A percentile compares a stretch with the other conserved stretches of the same genome.
phyloP scores from a whole-genome alignment of 2,888 invertebrate genomes.

The Micropterix aruncella region DNA sequence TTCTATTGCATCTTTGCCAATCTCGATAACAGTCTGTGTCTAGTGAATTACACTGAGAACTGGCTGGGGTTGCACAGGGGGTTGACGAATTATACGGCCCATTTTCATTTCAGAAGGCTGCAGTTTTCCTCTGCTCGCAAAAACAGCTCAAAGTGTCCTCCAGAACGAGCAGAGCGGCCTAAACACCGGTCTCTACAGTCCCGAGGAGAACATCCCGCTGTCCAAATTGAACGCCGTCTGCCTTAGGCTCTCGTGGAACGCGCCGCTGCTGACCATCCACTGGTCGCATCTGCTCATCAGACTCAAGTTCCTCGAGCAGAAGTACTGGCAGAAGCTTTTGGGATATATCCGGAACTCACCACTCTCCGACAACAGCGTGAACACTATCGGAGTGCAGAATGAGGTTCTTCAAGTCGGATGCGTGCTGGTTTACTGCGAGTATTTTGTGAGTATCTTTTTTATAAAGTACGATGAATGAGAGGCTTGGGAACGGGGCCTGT shows the following conservation, averaged over 20 bases:
- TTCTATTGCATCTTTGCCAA: too few relatives aligned
- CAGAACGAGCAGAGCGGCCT: constrained; percentile 35
- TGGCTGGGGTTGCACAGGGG: too few relatives aligned
- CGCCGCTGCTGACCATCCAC: constrained; percentile 56
- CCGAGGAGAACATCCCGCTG: constrained; percentile 37
- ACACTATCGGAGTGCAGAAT: constrained; percentile 33
- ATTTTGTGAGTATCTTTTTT: constrained; percentile 61
- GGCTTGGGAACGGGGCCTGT: too few relatives aligned
- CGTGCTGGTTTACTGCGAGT: constrained; percentile 63
- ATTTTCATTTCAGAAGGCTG: constrained; percentile 27
- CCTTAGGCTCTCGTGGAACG: constrained; percentile 33
- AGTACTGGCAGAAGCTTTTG: constrained; percentile 54
- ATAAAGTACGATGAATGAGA: too few relatives aligned
- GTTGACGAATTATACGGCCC: too few relatives aligned
- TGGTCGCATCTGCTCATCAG: constrained; percentile 69
- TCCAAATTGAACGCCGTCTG: constrained; percentile 42
- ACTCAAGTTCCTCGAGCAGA: constrained; percentile 52
- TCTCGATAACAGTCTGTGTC: too few relatives aligned
- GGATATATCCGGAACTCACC: constrained; percentile 26
- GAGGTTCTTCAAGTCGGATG: constrained; percentile 54
- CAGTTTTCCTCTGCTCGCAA: constrained; percentile 30
- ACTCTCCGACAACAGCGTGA: constrained; percentile 22
- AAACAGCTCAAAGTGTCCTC: constrained; percentile 30
- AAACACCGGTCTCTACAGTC: constrained; percentile 33
- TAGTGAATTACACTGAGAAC: too few relatives aligned